phyloP scores from a whole-genome alignment of 2,888 invertebrate genomes.

The Coleophora deauratella region DNA sequence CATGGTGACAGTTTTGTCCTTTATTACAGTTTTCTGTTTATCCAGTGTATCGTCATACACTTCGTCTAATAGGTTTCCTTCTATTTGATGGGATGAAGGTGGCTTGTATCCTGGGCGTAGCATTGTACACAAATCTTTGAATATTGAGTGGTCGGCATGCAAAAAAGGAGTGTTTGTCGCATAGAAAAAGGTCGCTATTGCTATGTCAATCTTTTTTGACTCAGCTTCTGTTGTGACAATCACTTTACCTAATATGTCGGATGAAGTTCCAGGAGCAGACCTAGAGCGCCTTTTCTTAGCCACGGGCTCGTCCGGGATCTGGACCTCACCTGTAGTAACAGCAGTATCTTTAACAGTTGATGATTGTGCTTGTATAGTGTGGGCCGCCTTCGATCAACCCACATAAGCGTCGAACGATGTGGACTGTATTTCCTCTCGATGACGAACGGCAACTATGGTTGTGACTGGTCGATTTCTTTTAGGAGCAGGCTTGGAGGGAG shows the following conservation, averaged over 20 bases:
- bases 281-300: no score
- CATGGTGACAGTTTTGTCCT: background rate
- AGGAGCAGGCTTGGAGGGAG: no score
- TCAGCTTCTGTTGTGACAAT: background rate
- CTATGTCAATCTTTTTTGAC: background rate
- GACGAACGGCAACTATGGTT: no score
- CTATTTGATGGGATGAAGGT: background rate
- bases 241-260: background rate
- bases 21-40: background rate
- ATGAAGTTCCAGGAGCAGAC: background rate
- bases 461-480: no score
- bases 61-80: background rate
- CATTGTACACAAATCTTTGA: background rate
- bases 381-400: no score
- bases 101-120: conserved; percentile 2
- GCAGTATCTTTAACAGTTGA: background rate
- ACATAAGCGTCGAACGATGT: no score
- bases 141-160: conserved; percentile 3
- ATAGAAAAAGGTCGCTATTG: conserved; percentile 1
- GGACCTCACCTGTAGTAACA: background rate
- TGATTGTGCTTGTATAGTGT: background rate
- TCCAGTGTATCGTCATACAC: background rate
- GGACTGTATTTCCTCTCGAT: no score
- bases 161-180: conserved; percentile 4
- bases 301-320: no score